Evolutionary conservation across 1,140 invertebrate genomes (phyloP).

Genomic region (Sarcophaga peregrina): DNA sequence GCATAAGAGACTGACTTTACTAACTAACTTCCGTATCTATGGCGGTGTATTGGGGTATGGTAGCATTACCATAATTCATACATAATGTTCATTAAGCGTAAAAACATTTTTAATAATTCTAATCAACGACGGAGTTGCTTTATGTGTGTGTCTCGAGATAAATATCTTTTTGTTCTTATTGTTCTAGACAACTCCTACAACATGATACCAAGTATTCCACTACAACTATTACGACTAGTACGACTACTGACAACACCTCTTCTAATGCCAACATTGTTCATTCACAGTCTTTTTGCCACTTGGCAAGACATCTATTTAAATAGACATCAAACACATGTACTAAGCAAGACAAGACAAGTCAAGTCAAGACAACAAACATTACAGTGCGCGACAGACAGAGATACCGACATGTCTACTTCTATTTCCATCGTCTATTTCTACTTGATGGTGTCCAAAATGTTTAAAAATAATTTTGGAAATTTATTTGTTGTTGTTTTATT

Average conservation of each 20-base stretch:
- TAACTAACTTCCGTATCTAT: too few relatives aligned
- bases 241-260: too few relatives aligned
- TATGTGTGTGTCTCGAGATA: not conserved
- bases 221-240: not conserved
- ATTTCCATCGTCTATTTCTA: not conserved
- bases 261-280: not conserved
- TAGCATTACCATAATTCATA: slow-evolving; percentile 34
- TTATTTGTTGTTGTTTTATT: slow-evolving; percentile 20
- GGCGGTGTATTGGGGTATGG: not conserved
- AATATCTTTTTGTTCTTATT: slow-evolving; percentile 1
- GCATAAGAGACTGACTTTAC: not conserved
- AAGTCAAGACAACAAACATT: not conserved
- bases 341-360: not conserved
- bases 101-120: slow-evolving; percentile 42
- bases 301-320: slow-evolving; percentile 9
- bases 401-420: too few relatives aligned
- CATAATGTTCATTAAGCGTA: slow-evolving; percentile 34
- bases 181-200: not conserved
- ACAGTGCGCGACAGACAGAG: not conserved
- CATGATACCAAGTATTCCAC: not conserved
- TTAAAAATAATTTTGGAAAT: slow-evolving; percentile 21
- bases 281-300: not conserved
- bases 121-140: slow-evolving; percentile 28
- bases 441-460: not conserved
- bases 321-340: slow-evolving; percentile 18